Evolutionary conservation across 2,888 invertebrate genomes (phyloP).

Genomic region (Uloborus plumipes): DNA sequence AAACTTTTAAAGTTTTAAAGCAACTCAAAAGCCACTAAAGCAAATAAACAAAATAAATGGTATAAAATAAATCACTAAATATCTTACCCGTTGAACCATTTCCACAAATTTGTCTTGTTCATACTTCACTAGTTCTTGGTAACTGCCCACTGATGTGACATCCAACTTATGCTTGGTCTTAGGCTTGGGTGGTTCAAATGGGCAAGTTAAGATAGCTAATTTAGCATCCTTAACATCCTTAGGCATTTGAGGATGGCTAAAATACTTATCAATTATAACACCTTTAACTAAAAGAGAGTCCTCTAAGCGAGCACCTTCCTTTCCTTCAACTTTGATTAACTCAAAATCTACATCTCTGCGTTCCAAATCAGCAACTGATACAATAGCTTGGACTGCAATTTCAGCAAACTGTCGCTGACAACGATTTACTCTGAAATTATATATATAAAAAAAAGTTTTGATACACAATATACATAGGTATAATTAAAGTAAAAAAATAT

Average conservation of each 20-base stretch:
- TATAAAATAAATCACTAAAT: background rate
- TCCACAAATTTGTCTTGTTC: conserved; percentile 95
- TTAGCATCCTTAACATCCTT: conserved; percentile 88
- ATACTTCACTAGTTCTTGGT: conserved; percentile 90
- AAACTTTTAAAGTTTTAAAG: background rate
- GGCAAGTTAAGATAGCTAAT: conserved; percentile 97
- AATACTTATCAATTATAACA: conserved; percentile 97
- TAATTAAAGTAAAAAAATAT: too few species aligned
- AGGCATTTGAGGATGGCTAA: conserved; percentile 99
- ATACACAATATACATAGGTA: background rate
- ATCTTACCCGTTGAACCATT: conserved; percentile 84
- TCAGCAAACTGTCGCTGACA: conserved; percentile 98
- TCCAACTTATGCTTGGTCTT: conserved; percentile 99
- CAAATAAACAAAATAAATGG: background rate
- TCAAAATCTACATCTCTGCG: conserved; percentile 98
- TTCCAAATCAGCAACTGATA: conserved; percentile 94
- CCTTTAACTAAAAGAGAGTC: conserved; percentile 96
- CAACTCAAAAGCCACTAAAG: background rate
- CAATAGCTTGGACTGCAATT: conserved; percentile 96
- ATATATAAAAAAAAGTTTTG: conserved; percentile 14
- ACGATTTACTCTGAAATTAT: conserved; percentile 85
- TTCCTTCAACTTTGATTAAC: conserved; percentile 97
- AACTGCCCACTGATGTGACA: conserved; percentile 95
- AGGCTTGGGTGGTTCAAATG: conserved; percentile 99
- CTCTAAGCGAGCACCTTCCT: conserved; percentile 96